These are phyloP conservation scores for Tychaedon coryphoeus DNA, from an alignment of 2,113 vertebrate genomes.

Conservation along the genomic window DNA sequence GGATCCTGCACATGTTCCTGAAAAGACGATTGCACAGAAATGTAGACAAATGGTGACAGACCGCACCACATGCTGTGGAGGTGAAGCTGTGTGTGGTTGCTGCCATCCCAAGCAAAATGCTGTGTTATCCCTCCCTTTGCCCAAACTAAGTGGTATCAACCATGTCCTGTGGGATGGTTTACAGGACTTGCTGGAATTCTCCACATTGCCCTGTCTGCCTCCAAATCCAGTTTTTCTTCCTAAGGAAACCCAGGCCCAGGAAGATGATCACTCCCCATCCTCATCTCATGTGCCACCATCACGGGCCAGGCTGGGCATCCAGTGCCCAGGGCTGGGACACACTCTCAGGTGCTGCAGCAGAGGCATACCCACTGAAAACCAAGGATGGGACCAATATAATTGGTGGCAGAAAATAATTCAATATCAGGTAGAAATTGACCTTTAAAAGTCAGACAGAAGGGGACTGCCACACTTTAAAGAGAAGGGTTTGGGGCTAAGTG, in stretches of 20 bases:
- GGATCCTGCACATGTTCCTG: background rate
- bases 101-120: background rate
- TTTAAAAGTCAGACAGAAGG: conserved; percentile 33
- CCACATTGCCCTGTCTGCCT: background rate
- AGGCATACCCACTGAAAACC: background rate
- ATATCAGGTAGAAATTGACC: background rate
- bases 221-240: background rate
- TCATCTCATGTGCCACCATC: background rate
- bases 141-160: background rate
- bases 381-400: background rate
- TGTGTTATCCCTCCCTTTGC: background rate
- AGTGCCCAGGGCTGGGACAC: accelerated
- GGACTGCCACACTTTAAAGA: background rate
- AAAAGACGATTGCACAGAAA: background rate
- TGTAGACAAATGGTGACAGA: background rate
- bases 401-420: background rate
- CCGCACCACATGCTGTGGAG: background rate
- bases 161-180: background rate
- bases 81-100: background rate
- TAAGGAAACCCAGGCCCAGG: background rate
- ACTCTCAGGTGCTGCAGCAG: background rate
- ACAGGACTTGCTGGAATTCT: background rate
- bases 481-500: background rate
- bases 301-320: background rate
- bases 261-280: background rate